phyloP scores from a whole-genome alignment of 2,888 invertebrate genomes.

The Frankliniella intonsa region DNA sequence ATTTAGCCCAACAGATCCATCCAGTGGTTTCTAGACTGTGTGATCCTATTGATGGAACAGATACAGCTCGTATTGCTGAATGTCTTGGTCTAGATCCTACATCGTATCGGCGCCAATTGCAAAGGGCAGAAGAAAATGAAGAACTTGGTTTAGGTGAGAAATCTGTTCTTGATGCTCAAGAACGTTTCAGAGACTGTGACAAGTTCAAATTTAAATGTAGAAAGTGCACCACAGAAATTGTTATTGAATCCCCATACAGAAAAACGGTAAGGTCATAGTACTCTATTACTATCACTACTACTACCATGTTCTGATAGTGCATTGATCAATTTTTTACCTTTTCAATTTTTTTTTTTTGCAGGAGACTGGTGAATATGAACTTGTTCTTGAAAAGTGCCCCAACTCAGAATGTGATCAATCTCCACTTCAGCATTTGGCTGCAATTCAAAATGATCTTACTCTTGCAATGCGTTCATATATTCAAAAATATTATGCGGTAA shows the following conservation, averaged over 20 bases:
- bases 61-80: constrained; percentile 83
- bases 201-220: constrained; percentile 59
- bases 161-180: constrained; percentile 47
- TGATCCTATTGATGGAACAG: constrained; percentile 92
- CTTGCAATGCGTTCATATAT: constrained; percentile 63
- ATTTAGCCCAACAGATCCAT: constrained; percentile 90
- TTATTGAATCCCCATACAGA: constrained; percentile 47
- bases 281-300: not conserved
- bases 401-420: constrained; percentile 63
- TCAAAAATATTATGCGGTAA: constrained; percentile 65
- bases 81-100: constrained; percentile 63
- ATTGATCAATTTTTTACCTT: constrained; percentile 20
- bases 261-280: constrained; percentile 45
- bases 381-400: constrained; percentile 65
- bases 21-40: constrained; percentile 93
- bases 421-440: constrained; percentile 62
- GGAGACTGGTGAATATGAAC: constrained; percentile 44
- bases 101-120: constrained; percentile 44
- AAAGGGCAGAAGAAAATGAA: constrained; percentile 41
- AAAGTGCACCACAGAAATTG: constrained; percentile 49
- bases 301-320: not conserved
- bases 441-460: constrained; percentile 69
- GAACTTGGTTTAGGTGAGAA: constrained; percentile 43
- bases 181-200: constrained; percentile 54
- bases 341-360: constrained; percentile 42